These are phyloP conservation scores for Artibeus jamaicensis DNA, from an alignment of 2,797 vertebrate species.

Conservation along the genomic window DNA sequence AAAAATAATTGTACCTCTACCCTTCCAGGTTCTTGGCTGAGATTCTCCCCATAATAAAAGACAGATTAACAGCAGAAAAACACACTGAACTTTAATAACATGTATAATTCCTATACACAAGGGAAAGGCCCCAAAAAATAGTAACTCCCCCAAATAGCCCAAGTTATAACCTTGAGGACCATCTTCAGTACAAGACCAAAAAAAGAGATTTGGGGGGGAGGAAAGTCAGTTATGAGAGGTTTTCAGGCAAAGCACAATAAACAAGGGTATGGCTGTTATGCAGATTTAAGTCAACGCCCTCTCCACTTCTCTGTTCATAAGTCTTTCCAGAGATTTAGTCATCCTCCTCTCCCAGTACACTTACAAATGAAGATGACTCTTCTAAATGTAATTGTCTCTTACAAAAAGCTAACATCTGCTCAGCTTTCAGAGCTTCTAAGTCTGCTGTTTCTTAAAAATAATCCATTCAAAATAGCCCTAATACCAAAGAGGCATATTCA, in stretches of 20 bases:
- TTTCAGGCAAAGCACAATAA: neutral
- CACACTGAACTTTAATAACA: neutral
- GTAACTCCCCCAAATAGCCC: neutral
- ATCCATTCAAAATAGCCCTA: neutral
- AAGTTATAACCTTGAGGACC: neutral
- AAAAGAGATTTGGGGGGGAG: neutral
- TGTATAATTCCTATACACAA: neutral
- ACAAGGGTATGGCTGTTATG: neutral
- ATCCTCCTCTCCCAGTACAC: neutral
- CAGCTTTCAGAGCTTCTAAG: neutral
- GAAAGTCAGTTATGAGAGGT: neutral
- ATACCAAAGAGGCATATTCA: neutral
- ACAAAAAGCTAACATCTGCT: neutral
- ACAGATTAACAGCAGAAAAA: neutral
- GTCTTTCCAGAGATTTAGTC: neutral
- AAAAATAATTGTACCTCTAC: neutral
- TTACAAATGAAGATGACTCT: neutral
- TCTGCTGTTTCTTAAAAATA: neutral
- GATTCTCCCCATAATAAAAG: neutral
- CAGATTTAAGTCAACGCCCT: neutral
- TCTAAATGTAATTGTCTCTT: neutral
- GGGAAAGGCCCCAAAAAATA: neutral
- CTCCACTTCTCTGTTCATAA: neutral
- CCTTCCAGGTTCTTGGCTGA: neutral
- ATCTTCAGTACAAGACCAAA: neutral